Conservation (phyloP, 2,888 invertebrate species). For the Hecatera dysodea region DNA sequence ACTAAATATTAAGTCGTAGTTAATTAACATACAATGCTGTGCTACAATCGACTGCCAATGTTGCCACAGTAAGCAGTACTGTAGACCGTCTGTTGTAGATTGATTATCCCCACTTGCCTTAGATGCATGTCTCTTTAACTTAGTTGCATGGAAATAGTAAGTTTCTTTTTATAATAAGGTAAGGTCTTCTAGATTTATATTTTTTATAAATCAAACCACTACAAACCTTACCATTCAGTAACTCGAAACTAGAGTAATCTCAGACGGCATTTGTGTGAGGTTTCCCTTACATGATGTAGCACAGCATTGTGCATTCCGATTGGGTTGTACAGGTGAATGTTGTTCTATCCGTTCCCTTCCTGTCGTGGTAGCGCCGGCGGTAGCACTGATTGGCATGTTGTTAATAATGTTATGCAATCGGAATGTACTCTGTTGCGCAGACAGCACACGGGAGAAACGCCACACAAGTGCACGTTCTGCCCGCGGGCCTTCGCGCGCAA, state of each 20-base stretch:
- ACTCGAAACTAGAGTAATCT: constrained; percentile 48
- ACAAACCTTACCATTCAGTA: constrained; percentile 39
- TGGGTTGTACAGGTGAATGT: constrained; percentile 67
- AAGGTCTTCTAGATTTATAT: constrained; percentile 52
- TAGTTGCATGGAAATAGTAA: constrained; percentile 71
- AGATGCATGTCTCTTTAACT: constrained; percentile 71
- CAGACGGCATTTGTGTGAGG: constrained; percentile 86
- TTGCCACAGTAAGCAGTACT: constrained; percentile 64
- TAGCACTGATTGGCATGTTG: constrained; percentile 54
- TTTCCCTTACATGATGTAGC: constrained; percentile 81
- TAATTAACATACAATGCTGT: constrained; percentile 82
- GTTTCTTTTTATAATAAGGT: constrained; percentile 59
- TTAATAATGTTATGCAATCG: constrained; percentile 77
- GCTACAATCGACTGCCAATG: constrained; percentile 78
- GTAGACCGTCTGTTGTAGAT: constrained; percentile 70
- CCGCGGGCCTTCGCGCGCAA: constrained; percentile 93
- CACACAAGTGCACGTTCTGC: constrained; percentile 93
- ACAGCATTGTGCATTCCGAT: constrained; percentile 90
- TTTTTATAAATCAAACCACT: constrained; percentile 27
- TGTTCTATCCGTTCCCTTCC: constrained; percentile 51
- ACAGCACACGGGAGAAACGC: constrained; percentile 95
- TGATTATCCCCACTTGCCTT: constrained; percentile 64
- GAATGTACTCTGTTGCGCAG: constrained; percentile 90
- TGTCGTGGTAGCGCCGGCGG: constrained; percentile 46
- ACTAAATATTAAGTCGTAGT: constrained; percentile 60